phyloP scores from a whole-genome alignment of 1,140 invertebrate species.

The Drosophila subobscura region DNA sequence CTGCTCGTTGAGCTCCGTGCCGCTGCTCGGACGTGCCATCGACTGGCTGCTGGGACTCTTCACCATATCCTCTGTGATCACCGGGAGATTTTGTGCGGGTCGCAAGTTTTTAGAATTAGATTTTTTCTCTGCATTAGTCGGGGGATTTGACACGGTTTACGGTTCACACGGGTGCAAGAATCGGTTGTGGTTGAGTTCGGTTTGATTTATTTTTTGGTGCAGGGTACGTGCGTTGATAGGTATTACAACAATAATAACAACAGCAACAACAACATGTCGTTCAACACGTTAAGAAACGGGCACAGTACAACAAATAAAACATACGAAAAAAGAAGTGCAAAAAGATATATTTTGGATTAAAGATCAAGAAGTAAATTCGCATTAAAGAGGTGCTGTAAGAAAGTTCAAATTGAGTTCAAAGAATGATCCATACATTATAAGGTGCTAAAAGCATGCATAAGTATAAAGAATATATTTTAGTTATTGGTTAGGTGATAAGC shows the following conservation, averaged over 20 bases:
- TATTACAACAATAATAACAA: slow-evolving; percentile 59
- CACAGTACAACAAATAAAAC: slow-evolving; percentile 46
- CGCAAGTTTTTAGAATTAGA: slow-evolving; percentile 78
- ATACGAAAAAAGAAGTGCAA: slow-evolving; percentile 61
- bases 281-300: slow-evolving; percentile 46
- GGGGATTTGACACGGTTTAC: slow-evolving; percentile 9
- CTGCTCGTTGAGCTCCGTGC: slow-evolving; percentile 88
- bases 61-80: slow-evolving; percentile 86
- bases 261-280: slow-evolving; percentile 55
- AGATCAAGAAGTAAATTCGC: slow-evolving; percentile 14
- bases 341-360: slow-evolving; percentile 47
- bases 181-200: slow-evolving; percentile 31
- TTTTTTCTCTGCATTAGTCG: slow-evolving; percentile 79
- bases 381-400: slow-evolving; percentile 46
- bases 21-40: slow-evolving; percentile 91
- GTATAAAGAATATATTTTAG: slow-evolving; percentile 3
- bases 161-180: slow-evolving; percentile 41
- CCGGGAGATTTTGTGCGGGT: slow-evolving; percentile 64
- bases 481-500: slow-evolving; percentile 31
- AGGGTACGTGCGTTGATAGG: slow-evolving; percentile 40
- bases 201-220: slow-evolving; percentile 28
- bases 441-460: slow-evolving; percentile 28
- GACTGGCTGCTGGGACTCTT: slow-evolving; percentile 91
- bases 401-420: slow-evolving; percentile 44
- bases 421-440: slow-evolving; percentile 33